Evolutionary conservation across 2,888 invertebrate genomes (phyloP).

Genomic region (Erebia palarica): DNA sequence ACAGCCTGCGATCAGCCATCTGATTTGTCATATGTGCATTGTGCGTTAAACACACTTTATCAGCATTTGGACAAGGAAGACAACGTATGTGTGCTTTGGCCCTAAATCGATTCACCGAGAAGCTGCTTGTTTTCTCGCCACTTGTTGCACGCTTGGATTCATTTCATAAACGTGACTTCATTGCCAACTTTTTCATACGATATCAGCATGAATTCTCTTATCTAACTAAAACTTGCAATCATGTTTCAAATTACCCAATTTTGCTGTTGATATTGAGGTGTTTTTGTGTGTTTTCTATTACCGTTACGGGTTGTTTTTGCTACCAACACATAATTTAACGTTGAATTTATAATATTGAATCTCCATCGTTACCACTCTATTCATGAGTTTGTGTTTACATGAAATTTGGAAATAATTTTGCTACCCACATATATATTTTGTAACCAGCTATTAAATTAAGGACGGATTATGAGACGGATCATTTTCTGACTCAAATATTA

Average conservation of each 20-base stretch:
- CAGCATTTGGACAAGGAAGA: background rate
- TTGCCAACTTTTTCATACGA: conserved; percentile 61
- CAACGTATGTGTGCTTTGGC: background rate
- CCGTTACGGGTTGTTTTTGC: conserved; percentile 10
- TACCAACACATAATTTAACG: conserved; percentile 5
- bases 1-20: no score
- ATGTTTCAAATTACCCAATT: conserved; percentile 66
- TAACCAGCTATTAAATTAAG: no score
- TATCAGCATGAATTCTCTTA: conserved; percentile 57
- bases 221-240: conserved; percentile 63
- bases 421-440: background rate
- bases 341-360: background rate
- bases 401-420: no score
- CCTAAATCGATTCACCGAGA: conserved; percentile 46
- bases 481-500: conserved; percentile 4
- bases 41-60: no score
- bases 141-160: conserved; percentile 68
- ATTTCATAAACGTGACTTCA: conserved; percentile 64
- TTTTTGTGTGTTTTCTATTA: conserved; percentile 13
- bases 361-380: background rate
- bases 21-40: no score
- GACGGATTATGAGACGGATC: background rate
- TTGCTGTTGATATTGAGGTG: conserved; percentile 44
- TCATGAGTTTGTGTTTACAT: no score
- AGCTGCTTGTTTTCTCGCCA: conserved; percentile 59